Evolutionary conservation across 2,797 vertebrate genomes (phyloP), one percentile per base, ranked within the genome.

Genomic region (Clamator glandarius): DNA sequence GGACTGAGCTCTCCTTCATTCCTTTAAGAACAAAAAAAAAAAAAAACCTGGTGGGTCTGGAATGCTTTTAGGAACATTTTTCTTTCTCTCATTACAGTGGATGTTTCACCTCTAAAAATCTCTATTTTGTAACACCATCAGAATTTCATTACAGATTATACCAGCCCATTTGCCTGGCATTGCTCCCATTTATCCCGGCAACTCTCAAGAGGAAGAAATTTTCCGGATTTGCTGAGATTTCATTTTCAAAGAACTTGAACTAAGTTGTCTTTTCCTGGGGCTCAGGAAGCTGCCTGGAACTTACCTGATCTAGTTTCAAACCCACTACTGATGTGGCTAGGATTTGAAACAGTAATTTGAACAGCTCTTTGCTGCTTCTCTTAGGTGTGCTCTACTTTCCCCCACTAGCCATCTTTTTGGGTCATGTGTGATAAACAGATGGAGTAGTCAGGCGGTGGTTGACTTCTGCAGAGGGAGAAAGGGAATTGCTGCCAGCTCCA

Each of bases 231-330:
- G 41, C 61, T n/a, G n/a, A 61, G 16, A 19, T 69, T 70, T 87
- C 36, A 8, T 57, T 87, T 94, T 83, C 58, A 81, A 77, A 64
- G 61, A 33, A 70, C 83, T 88, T 78, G 74, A 92, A 84, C 67
- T 87, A 21, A 77, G 79, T 52, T 23, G 46, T 63, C 55, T 70
- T 76, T 75, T 84, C 72, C 59, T 73, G 87, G 25, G 59, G 29
- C 28, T 86, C n/a, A 51, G 0, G 1, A 70, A 85, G n/a, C 69
- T 87, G 57, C 69, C 83, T 51, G 67, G 54, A 92, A 89, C 50
- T 68, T 74, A 59, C 44, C 69, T 88, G 85, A 73, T 94, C 85
- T 92, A 41, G 16, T 92, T 96, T 92, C 36, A 76, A 89, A 90
- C 69, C 74, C 83, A 70, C 63, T 36, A 3, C 66, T 54, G 41